A percentile compares a stretch with the other conserved stretches of the same genome.
Conservation (phyloP, 2,888 invertebrate genomes). For the Trichopria drosophilae region DNA sequence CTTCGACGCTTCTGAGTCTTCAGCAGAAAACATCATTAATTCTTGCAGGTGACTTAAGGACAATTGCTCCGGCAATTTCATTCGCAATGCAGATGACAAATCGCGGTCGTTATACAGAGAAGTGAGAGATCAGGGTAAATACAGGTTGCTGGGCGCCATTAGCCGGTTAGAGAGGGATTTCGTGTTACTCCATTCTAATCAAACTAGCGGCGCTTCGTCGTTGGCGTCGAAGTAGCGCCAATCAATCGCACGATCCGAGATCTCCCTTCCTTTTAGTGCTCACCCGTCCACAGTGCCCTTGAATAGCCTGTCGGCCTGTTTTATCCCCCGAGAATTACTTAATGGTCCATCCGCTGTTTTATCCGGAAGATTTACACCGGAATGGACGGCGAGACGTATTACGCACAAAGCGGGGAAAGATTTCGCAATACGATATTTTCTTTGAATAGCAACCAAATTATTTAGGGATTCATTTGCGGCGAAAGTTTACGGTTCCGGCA, state of each 20-base stretch:
- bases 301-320: slow-evolving; percentile 38
- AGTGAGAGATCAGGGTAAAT: slow-evolving; percentile 57
- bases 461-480: no score
- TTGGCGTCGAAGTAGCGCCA: slow-evolving; percentile 48
- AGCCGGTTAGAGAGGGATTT: slow-evolving; percentile 57
- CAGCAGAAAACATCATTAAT: no score
- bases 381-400: slow-evolving; percentile 26
- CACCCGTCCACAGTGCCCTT: slow-evolving; percentile 5
- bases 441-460: no score
- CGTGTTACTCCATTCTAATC: slow-evolving; percentile 58
- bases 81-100: slow-evolving; percentile 56
- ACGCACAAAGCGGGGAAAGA: slow-evolving; percentile 20
- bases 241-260: slow-evolving; percentile 53
- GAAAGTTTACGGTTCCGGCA: no score
- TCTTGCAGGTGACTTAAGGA: no score
- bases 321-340: slow-evolving; percentile 54
- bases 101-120: slow-evolving; percentile 44
- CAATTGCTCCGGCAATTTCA: slow-evolving; percentile 49
- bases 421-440: slow-evolving; percentile 1
- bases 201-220: slow-evolving; percentile 45
- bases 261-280: slow-evolving; percentile 44
- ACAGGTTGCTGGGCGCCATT: slow-evolving; percentile 57
- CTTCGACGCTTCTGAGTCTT: no score
- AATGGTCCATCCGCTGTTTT: slow-evolving; percentile 55
- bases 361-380: slow-evolving; percentile 54